These are phyloP conservation scores for Helarctos malayanus DNA, from an alignment of 2,797 vertebrate genomes.

Conservation along the genomic window DNA sequence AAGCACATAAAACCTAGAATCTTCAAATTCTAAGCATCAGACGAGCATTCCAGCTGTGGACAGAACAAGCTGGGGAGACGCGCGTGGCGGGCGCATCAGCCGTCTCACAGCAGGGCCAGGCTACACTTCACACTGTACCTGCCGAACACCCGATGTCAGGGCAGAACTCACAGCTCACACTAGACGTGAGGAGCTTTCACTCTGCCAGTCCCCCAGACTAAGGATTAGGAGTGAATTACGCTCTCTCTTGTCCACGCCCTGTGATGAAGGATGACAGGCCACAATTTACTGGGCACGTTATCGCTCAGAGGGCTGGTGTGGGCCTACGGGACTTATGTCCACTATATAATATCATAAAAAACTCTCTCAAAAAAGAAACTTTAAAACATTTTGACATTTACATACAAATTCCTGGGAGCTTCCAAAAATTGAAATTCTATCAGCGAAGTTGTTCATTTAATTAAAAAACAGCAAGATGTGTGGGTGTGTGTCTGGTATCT, in stretches of 20 bases:
- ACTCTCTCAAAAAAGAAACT: background rate
- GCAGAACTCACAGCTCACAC: too few relatives aligned
- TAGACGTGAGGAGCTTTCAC: background rate
- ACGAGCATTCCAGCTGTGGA: background rate
- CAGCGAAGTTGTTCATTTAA: background rate
- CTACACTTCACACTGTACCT: background rate
- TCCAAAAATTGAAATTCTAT: background rate
- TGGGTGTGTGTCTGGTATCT: background rate
- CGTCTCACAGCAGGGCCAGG: background rate
- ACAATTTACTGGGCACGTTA: background rate
- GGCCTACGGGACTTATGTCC: background rate
- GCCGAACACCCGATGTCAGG: background rate
- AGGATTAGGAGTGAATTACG: background rate
- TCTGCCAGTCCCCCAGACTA: too few relatives aligned
- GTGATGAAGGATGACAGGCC: background rate
- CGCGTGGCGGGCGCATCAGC: accelerated
- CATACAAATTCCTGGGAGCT: background rate
- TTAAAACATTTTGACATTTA: background rate
- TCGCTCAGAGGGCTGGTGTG: background rate
- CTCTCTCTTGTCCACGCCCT: background rate
- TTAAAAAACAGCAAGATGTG: background rate
- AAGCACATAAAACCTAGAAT: background rate
- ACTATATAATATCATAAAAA: background rate
- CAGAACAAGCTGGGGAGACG: background rate
- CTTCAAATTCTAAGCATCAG: background rate